Conservation (phyloP, 2,113 vertebrate species). For the Onychostruthus taczanowskii region DNA sequence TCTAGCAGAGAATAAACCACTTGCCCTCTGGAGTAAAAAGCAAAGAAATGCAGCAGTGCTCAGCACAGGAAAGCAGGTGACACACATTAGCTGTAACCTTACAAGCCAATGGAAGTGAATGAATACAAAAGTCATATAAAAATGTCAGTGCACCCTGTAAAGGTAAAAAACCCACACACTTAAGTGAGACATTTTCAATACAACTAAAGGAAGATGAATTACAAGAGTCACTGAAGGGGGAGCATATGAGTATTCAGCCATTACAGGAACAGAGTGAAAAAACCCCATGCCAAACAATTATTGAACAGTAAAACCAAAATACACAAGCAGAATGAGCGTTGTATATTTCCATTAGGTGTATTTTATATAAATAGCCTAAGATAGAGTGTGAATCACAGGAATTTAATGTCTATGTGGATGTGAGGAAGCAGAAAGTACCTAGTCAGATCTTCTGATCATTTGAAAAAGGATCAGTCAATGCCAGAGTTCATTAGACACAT, state of each 20-base stretch:
- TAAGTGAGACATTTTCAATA: not conserved
- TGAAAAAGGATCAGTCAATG: not conserved
- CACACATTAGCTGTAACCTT: not conserved
- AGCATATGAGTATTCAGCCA: not conserved
- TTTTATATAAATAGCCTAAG: not conserved
- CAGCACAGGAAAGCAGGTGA: not conserved
- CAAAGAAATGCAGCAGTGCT: constrained; percentile 14
- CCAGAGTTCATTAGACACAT: not conserved
- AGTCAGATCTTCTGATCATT: not conserved
- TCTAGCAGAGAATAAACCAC: not conserved
- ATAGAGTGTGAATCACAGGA: not conserved
- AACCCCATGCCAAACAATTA: not conserved
- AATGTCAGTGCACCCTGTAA: not conserved
- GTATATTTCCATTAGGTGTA: not conserved
- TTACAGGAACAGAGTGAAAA: not conserved
- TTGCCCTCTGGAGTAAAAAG: constrained; percentile 30
- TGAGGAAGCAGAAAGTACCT: not conserved
- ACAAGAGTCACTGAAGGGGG: not conserved
- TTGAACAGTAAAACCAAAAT: not conserved
- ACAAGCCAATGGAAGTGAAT: not conserved
- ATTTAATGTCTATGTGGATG: not conserved
- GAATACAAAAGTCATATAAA: not conserved
- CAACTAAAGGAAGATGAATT: not conserved
- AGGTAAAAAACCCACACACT: not conserved
- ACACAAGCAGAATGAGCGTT: not conserved